Evolutionary conservation across 37 sponge, comb jelly and placozoan species (phyloP), one percentile per base, ranked within the genome.

Genomic region (Amphimedon queenslandica): DNA sequence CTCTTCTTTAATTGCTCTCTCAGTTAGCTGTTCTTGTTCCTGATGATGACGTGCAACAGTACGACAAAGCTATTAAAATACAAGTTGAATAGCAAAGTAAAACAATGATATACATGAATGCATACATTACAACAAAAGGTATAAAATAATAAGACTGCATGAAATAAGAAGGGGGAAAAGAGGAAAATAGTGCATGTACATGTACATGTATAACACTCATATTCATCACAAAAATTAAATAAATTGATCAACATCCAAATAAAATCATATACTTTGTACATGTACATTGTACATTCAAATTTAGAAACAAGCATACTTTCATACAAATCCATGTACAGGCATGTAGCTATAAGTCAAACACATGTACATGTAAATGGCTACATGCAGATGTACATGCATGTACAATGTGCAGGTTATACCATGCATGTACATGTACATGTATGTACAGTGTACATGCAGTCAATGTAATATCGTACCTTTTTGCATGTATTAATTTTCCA

Each of bases 401-500:
- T 25, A 32, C 18, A 32, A 47, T 47, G n/a, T n/a, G n/a, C n/a
- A n/a, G n/a, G n/a, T n/a, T n/a, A n/a, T n/a, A n/a, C n/a, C n/a
- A n/a, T 57, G 56, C 72, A 71, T 37, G 30, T 35, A 33, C 38
- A 67, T 67, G 69, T 32, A 67, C 71, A 37, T 2, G 18, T 5
- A 70, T n/a, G n/a, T n/a, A n/a, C n/a, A n/a, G n/a, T n/a, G n/a
- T n/a, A n/a, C n/a, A n/a, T n/a, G n/a, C n/a, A n/a, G n/a, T n/a
- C n/a, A n/a, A n/a, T n/a, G 23, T 37, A 66, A 2, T 5, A 29
- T 34, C 75, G 63, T 21, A 92, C 91, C 85, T 90, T 96, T 57
- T 63, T 85, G 0, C 91, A 84, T 20, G 93, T 91, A 57, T 73
- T 84, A 35, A 78, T 81, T 64, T 96, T 96, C 97, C 97, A 96